A percentile compares a stretch with the other conserved stretches of the same genome.
Evolutionary conservation across 2,113 vertebrate genomes (phyloP).

Genomic region (Platichthys flesus): DNA sequence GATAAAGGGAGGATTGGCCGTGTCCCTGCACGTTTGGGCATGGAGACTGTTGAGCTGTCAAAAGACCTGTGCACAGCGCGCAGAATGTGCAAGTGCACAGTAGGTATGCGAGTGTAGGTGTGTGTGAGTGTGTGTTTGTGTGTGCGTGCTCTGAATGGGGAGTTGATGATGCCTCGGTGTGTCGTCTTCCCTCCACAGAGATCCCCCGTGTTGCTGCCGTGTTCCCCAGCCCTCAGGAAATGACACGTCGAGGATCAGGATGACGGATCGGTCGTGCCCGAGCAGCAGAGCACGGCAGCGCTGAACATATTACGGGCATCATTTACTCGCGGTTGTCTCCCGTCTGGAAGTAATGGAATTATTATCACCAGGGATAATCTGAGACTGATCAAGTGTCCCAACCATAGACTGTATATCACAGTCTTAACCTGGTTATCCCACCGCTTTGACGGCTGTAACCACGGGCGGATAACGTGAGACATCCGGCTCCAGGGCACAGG

Average conservation of each 20-base stretch:
- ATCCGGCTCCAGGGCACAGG: background rate
- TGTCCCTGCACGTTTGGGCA: slow-evolving; percentile 27
- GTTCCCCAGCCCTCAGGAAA: slow-evolving; percentile 61
- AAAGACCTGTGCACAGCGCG: slow-evolving; percentile 20
- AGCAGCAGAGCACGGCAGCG: slow-evolving; percentile 56
- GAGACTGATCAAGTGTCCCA: slow-evolving; percentile 23
- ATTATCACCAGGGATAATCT: slow-evolving; percentile 35
- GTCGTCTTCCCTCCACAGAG: slow-evolving; percentile 55
- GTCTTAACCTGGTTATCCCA: slow-evolving; percentile 3
- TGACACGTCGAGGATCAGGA: slow-evolving; percentile 65
- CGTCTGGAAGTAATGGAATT: slow-evolving; percentile 59
- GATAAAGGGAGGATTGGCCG: slow-evolving; percentile 3
- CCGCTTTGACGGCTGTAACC: background rate
- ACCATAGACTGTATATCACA: too few relatives aligned
- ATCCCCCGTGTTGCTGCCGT: slow-evolving; percentile 55
- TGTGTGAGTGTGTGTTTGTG: slow-evolving; percentile 9
- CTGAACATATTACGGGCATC: slow-evolving; percentile 37
- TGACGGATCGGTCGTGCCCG: slow-evolving; percentile 60
- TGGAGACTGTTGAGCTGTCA: slow-evolving; percentile 42
- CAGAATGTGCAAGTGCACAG: slow-evolving; percentile 23
- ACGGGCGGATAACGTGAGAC: too few relatives aligned
- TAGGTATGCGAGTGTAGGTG: background rate
- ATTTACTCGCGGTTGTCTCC: slow-evolving; percentile 52
- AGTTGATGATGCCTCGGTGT: slow-evolving; percentile 54
- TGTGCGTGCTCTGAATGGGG: slow-evolving; percentile 8